Conservation (phyloP, 2,797 vertebrate species). For the Poeciliopsis paucimaculata region DNA sequence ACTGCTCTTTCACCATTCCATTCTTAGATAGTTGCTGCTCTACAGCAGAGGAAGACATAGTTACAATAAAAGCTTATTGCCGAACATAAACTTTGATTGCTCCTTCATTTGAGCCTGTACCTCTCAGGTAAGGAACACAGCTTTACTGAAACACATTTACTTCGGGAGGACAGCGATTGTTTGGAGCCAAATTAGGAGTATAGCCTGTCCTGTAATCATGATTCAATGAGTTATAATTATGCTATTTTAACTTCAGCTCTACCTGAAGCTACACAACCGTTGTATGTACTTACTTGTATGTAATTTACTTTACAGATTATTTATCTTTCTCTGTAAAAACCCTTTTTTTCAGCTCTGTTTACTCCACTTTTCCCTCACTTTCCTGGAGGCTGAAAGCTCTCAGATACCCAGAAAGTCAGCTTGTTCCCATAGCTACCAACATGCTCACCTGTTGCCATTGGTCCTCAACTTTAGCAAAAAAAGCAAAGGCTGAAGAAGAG, state of each 20-base stretch:
- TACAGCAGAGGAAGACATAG: constrained; percentile 13
- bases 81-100: not conserved
- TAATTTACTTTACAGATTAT: not conserved
- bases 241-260: not conserved
- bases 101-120: constrained; percentile 17
- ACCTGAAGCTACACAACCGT: not conserved
- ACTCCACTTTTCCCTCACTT: constrained; percentile 19
- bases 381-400: constrained; percentile 42
- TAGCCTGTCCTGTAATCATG: constrained; percentile 6
- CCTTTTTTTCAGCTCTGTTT: constrained; percentile 21
- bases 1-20: constrained; percentile 33
- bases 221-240: not conserved
- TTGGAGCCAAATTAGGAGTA: constrained; percentile 1
- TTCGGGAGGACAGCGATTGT: constrained; percentile 1
- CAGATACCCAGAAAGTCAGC: constrained; percentile 22
- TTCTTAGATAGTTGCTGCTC: constrained; percentile 27
- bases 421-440: constrained; percentile 64
- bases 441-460: constrained; percentile 66
- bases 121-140: constrained; percentile 54
- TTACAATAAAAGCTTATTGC: not conserved
- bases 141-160: constrained; percentile 1
- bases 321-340: not conserved
- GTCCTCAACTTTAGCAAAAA: constrained; percentile 24
- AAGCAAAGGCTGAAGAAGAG: constrained; percentile 17
- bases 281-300: not conserved